Base-by-base conservation (phyloP, 1,140 invertebrate species). In the Cydia pomonella region DNA sequence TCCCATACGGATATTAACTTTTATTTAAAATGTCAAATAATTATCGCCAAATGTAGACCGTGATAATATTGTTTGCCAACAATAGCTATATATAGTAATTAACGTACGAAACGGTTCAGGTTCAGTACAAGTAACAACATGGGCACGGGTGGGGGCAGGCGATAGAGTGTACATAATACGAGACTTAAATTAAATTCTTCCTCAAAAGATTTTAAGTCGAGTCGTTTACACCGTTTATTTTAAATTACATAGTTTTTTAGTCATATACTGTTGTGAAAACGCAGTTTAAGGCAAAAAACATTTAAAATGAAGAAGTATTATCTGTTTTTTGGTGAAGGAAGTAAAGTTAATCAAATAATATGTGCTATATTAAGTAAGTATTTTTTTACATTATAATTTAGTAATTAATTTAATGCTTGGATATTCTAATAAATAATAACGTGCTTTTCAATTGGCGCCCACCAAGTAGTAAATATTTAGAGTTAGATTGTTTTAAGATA, bases 281-380 rank as follows among this genome's bases (percentile, higher is more conserved):
- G n/a, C 47, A 50, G 47, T n/a, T n/a, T 47, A 6, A 72, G 1
- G 72, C 21, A 27, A 27, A 44, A 59, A 3, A 62, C 13, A 33
- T n/a, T 23, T 6, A 83, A 53, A 79, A 85, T 85, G 79, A 83
- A 80, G 75, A 84, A 82, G 53, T 87, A 82, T 41, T 81, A 82
- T 59, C 77, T 76, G 9, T 38, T 85, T 4, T 85, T 86, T 33
- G 47, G 74, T 1, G 83, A 88, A 77, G 86, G 86, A 0, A 89
- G 84, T 69, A 84, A 83, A 44, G 74, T 87, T 7, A 88, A 88
- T 76, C 85, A 89, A 69, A 79, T 88, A 73, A 80, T 87, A 78
- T 87, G 86, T 74, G 86, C 84, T 1, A 18, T 88, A 38, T 79
- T 87, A 41, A 84, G 86, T 88, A 80, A 87, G 86, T 88, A 76